phyloP scores from a whole-genome alignment of 2,797 vertebrate species.

The Dendrocincla fuliginosa region DNA sequence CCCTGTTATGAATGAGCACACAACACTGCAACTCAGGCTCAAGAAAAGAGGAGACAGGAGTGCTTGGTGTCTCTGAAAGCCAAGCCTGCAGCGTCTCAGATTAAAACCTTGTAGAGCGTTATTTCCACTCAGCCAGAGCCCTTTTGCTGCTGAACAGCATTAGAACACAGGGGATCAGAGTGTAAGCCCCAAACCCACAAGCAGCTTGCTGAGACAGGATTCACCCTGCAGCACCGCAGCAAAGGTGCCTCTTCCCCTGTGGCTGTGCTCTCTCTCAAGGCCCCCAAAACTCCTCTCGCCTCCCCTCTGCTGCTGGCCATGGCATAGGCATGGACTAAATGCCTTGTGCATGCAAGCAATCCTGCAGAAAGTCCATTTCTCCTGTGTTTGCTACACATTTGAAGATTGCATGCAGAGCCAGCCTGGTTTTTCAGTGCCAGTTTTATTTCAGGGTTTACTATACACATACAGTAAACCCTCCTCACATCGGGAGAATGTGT shows the following conservation, averaged over 20 bases:
- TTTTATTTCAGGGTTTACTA: not conserved
- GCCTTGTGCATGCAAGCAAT: not conserved
- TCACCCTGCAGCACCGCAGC: not conserved
- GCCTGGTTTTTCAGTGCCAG: not conserved
- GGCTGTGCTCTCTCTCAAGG: not conserved
- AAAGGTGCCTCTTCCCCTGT: not conserved
- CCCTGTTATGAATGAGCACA: not conserved
- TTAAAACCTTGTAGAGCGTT: not conserved
- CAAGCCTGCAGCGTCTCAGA: not conserved
- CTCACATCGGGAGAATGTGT: not conserved
- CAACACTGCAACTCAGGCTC: not conserved
- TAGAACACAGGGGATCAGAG: not conserved
- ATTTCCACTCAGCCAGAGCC: not conserved
- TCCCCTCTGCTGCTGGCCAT: not conserved
- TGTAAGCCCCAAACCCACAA: not conserved
- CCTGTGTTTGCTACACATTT: not conserved
- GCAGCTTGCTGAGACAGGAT: not conserved
- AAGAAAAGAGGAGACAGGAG: not conserved
- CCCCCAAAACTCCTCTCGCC: not conserved
- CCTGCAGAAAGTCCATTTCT: not conserved
- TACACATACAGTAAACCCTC: not conserved
- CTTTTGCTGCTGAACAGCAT: not conserved
- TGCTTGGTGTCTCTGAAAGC: not conserved
- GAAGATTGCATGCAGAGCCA: not conserved
- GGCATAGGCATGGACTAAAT: not conserved